Base-by-base conservation (phyloP, 1,140 invertebrate species). In the Caerostris extrusa region DNA sequence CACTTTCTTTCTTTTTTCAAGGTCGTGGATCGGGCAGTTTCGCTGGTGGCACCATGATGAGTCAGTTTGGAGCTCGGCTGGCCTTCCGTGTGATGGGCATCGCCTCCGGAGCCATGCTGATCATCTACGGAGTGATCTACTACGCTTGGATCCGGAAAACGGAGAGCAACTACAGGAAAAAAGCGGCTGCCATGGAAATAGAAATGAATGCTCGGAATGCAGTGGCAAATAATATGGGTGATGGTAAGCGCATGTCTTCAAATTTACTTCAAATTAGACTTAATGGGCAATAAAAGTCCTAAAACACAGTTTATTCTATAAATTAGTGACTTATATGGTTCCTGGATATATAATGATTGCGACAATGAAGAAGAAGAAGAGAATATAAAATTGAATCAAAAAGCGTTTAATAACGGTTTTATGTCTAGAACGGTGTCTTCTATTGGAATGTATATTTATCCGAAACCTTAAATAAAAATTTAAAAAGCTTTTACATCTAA, bases 1-100 rank as follows among this genome's bases (percentile, higher is more conserved):
- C 34, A 34, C 34, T 34, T 34, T 1, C 71, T 94, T 95, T 96
- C 60, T 34, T 1, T 69, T 94, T 95, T 96, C 60, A 95, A 98
- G 98, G 98, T 69, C 97, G 98, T 95, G 98, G 98, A 19, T 96
- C 97, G 7, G 98, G 98, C 71, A 98, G 97, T 95, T 96, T 98
- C 56, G 96, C 97, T 64, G 98, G 98, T 4, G 98, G 98, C 3
- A 98, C 97, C 95, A 95, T 98, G 34, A 98, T 98, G 96, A 97
- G 98, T 95, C 96, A 96, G 17, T 97, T 98, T 94, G 97, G 97
- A 8, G 97, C 97, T 3, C 96, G 98, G 77, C 96, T 97, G 0
- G 98, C 98, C 0, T 98, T 98, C 95, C 97, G 97, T 95, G 97
- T 98, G 93, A 98, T 98, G 95, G 96, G 97, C 0, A 96, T 96